phyloP scores from a whole-genome alignment of 2,797 vertebrate species.

The Malacoctenus gilli region DNA sequence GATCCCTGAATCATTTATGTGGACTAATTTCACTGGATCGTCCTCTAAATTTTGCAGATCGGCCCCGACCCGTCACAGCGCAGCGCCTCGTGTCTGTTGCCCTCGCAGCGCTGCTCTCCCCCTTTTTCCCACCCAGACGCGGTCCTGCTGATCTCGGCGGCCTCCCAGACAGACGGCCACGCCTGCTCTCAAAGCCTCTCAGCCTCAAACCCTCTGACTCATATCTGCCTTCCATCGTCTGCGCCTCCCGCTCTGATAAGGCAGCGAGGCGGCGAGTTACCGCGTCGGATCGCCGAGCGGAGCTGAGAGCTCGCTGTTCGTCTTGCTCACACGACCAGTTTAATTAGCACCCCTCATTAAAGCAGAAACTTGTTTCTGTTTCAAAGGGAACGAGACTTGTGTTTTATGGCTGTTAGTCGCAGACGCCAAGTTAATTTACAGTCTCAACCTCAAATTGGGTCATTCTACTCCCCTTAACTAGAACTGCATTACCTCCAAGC shows the following conservation, averaged over 20 bases:
- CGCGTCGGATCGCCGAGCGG: conserved; percentile 41
- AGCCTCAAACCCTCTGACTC: background rate
- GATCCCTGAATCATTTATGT: too few relatives aligned
- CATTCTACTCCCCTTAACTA: conserved; percentile 74
- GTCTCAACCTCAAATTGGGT: conserved; percentile 83
- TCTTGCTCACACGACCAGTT: conserved; percentile 57
- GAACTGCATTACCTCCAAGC: conserved; percentile 68
- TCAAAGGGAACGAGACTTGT: conserved; percentile 70
- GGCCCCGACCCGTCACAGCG: too few relatives aligned
- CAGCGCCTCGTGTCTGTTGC: too few relatives aligned
- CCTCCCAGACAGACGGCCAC: background rate
- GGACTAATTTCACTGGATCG: too few relatives aligned
- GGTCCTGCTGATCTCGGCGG: background rate
- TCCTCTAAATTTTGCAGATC: too few relatives aligned
- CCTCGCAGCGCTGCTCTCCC: background rate
- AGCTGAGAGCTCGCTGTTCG: conserved; percentile 23
- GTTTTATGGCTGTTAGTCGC: conserved; percentile 78
- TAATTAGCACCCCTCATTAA: conserved; percentile 76
- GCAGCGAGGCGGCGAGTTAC: conserved; percentile 48
- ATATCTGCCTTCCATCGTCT: conserved; percentile 30
- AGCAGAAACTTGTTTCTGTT: conserved; percentile 71
- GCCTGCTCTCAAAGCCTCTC: background rate
- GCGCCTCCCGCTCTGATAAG: conserved; percentile 28
- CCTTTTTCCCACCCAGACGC: background rate
- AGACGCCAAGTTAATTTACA: conserved; percentile 85